Evolutionary conservation across 2,797 vertebrate species (phyloP).

Genomic region (Glossophaga mutica): DNA sequence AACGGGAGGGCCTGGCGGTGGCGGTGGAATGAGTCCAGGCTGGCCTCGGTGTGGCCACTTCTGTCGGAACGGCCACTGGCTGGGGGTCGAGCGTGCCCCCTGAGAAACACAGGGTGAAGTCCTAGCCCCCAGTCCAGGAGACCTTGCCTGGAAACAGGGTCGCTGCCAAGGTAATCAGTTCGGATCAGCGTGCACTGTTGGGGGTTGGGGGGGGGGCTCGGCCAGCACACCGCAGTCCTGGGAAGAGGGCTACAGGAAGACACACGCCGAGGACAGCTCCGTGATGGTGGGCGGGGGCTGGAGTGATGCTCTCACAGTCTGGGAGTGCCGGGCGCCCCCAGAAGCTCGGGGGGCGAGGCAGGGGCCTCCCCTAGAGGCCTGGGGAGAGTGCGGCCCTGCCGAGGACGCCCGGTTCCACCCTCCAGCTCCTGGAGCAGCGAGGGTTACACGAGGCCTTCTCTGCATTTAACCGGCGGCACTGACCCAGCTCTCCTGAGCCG

Average conservation of each 20-base stretch:
- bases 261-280: too few species aligned
- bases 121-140: not conserved
- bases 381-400: rapidly evolving
- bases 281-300: rapidly evolving
- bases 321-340: rapidly evolving
- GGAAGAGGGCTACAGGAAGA: rapidly evolving
- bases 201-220: not conserved
- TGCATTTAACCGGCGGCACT: not conserved
- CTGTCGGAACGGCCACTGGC: rapidly evolving
- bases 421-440: too few species aligned
- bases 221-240: rapidly evolving
- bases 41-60: not conserved
- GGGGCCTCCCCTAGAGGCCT: too few species aligned
- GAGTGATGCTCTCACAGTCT: too few species aligned
- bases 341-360: not conserved
- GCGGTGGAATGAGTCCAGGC: rapidly evolving
- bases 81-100: rapidly evolving
- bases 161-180: not conserved
- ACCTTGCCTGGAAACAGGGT: not conserved
- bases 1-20: rapidly evolving
- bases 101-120: not conserved
- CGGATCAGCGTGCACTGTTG: rapidly evolving
- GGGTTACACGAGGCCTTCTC: not conserved
- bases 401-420: not conserved
- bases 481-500: not conserved